Evolutionary conservation across 2,888 invertebrate species (phyloP), one percentile per base, ranked within the genome.

Genomic region (Plebejus melissa): DNA sequence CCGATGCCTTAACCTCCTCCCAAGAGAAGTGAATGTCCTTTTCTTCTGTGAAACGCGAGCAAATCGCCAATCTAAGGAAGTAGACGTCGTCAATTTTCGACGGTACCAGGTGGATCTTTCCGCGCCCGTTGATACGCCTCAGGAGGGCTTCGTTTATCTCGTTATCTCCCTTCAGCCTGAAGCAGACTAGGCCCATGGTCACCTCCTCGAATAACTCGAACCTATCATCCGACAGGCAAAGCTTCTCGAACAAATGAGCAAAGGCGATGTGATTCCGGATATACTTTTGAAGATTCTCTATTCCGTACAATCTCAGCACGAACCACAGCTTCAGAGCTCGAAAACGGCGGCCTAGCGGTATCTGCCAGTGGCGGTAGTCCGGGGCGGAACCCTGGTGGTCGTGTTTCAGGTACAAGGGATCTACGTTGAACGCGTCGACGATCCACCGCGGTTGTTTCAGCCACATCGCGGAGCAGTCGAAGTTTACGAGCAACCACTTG

Each of bases 391-490:
- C 97, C 85, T 98, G 98, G 90, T 96, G 96, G 78, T 98, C 98
- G 86, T 99, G 99, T 86, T 99, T 98, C 78, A 99, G 93, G 84
- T 99, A 99, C 0, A 99, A 93, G 0, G 99, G 99, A 89, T 99
- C 99, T 0, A 99, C 99, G 81, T 98, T 99, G 88, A 99, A 98
- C 0, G 99, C 99, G 83, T 98, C 97, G 0, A 99, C 97, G 76
- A 99, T 95, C 94, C 97, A 97, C 74, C 96, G 95, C 79, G 98
- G 97, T 84, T 98, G 96, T 83, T 97, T 98, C 4, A 98, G 93
- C 99, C 99, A 99, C 97, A 99, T 97, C 0, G 99, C 96, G 13
- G 99, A 99, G 86, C 99, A 99, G 89, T 99, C 99, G 83, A 99
- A 99, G 89, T 98, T 99, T n/a, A 99, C 98, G 80, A 99, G 90